Base-by-base conservation (phyloP, 2,888 invertebrate species). In the Calliopum simillimum region DNA sequence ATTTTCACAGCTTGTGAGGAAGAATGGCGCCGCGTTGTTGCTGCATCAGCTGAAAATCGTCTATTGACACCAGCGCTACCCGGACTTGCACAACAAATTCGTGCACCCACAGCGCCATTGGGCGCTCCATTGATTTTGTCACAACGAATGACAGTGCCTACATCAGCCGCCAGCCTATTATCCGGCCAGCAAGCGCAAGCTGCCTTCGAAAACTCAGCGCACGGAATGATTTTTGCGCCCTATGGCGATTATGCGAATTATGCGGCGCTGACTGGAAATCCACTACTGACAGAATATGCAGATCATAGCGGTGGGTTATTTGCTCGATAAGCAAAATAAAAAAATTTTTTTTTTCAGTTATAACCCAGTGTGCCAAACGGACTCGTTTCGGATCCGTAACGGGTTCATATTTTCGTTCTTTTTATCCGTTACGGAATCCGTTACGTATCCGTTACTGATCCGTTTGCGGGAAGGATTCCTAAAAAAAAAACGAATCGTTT, bases 241-340 rank as follows among this genome's bases (percentile, higher is more conserved):
- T 96, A 96, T 85, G 91, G 92, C 69, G 96, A 96, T 85, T 96
- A 95, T 88, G 93, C 93, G 85, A 94, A 95, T 88, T 96, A 96
- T 88, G 94, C 95, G 19, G 94, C 96, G 73, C 89, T 95, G 81
- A 89, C 89, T 72, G 91, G 91, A 80, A 94, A 94, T 81, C 95
- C 94, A 76, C 89, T 94, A 79, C 91, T 94, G 86, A 91, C 94
- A 77, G 93, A 94, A 87, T 94, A 95, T 89, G 92, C 95, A 85
- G 96, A 96, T 89, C 95, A 96, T 91, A 93, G 95, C 91, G 96
- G 96, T 96, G 96, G 95, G 96, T 93, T 93, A 88, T 93, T 93
- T 90, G 92, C 92, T 88, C 92, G 92, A 89, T 93, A 91, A 92
- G 78, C 70, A 73, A 13, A 23, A 64, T 68, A 59, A n/a, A n/a